Percentiles rank a stretch among this genome's conserved stretches.
Evolutionary conservation across 1,140 invertebrate species (phyloP).

Genomic region (Saccostrea cuccullata): DNA sequence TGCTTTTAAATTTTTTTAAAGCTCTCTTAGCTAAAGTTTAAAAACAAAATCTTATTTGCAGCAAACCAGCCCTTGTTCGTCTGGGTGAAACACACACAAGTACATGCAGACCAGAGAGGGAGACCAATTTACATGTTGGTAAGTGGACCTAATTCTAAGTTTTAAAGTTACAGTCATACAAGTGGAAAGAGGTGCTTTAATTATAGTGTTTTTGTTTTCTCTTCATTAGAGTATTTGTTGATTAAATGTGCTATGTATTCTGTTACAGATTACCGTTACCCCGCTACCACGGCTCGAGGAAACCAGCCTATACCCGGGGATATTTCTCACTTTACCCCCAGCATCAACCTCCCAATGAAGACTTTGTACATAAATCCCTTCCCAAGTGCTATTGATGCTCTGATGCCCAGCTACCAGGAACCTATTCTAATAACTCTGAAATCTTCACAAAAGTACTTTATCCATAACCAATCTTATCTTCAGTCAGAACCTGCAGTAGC

Average conservation of each 20-base stretch:
- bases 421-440: slow-evolving; percentile 76
- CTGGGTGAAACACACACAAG: slow-evolving; percentile 77
- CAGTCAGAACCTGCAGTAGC: slow-evolving; percentile 33
- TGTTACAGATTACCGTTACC: slow-evolving; percentile 70
- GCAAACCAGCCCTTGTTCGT: slow-evolving; percentile 73
- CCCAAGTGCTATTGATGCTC: slow-evolving; percentile 66
- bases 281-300: slow-evolving; percentile 65
- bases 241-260: background rate
- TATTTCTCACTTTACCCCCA: slow-evolving; percentile 70
- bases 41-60: slow-evolving; percentile 52
- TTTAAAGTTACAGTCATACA: too few relatives aligned
- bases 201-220: too few relatives aligned
- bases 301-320: slow-evolving; percentile 68
- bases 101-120: slow-evolving; percentile 69
- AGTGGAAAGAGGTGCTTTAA: too few relatives aligned
- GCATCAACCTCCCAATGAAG: slow-evolving; percentile 77
- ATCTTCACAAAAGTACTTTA: slow-evolving; percentile 77
- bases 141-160: slow-evolving; percentile 43
- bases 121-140: slow-evolving; percentile 72
- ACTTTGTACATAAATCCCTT: slow-evolving; percentile 76
- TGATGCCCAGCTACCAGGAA: slow-evolving; percentile 66
- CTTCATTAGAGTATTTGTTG: background rate
- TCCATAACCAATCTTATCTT: slow-evolving; percentile 71
- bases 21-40: too few relatives aligned
- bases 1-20: too few relatives aligned